Base-by-base conservation (phyloP, 2,797 vertebrate genomes). In the Channallabes apus region DNA sequence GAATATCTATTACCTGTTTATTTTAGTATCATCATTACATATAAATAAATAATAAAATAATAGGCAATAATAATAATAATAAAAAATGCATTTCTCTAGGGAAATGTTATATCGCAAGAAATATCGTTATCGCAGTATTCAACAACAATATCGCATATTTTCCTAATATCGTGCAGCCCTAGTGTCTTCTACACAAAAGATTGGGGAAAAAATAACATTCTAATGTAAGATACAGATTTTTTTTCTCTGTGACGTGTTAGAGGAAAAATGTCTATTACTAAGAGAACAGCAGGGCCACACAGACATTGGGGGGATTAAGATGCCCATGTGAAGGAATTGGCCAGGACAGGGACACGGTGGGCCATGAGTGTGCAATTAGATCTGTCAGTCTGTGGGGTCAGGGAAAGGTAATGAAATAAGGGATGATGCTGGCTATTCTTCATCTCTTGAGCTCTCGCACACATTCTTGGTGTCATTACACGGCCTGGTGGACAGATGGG, bases 351-450 rank as follows among this genome's bases (percentile, higher is more conserved):
- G 93, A 94, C 91, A 92, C 38, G 59, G 86, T 82, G 89, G 90
- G 86, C 88, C 91, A 90, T 90, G 93, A 95, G 94, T 95, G 94
- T 94, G 93, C 94, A 94, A 94, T 95, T 95, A 94, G 94, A 94
- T 95, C 93, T 94, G 93, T 94, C 94, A 95, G 93, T 95, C 93
- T 92, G 84, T 89, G 92, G 93, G 94, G 94, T 95, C 94, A 94
- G 92, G 90, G 91, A 94, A 94, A 95, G 94, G 94, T 95, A 94
- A 95, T 95, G 93, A 94, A 93, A 94, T 95, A 93, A 94, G 93
- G 91, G 91, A 90, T 91, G 92, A 93, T 93, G 93, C 88, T 89
- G 93, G 91, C 91, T 92, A 92, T 89, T 93, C 91, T 91, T 80
- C 84, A 72, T 77, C 72, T 75, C 67, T 64, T 82, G 38, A 7